Evolutionary conservation across 2,113 vertebrate genomes (phyloP).

Genomic region (Dascyllus trimaculatus): DNA sequence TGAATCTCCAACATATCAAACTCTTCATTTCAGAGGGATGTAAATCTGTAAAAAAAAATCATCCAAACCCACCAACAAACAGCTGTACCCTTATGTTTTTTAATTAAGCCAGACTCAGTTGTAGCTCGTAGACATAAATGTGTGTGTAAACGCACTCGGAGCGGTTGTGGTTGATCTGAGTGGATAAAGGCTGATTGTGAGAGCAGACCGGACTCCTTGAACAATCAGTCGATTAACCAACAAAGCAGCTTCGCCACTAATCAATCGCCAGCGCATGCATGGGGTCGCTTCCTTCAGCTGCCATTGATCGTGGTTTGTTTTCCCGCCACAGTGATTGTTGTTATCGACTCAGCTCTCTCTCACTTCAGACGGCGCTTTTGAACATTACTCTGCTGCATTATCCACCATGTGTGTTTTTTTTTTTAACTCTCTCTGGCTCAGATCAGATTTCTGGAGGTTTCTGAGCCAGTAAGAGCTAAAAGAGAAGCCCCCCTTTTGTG

Average conservation of each 20-base stretch:
- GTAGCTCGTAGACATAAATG: too few relatives aligned
- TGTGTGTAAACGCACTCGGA: constrained; percentile 47
- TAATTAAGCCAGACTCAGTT: too few relatives aligned
- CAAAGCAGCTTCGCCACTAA: constrained; percentile 71
- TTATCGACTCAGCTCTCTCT: constrained; percentile 10
- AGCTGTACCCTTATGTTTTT: too few relatives aligned
- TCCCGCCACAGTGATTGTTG: constrained; percentile 18
- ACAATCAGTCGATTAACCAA: constrained; percentile 64
- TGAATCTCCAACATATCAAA: not conserved
- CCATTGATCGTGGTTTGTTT: constrained; percentile 40
- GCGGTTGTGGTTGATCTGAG: constrained; percentile 58
- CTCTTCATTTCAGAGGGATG: not conserved
- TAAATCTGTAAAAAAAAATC: too few relatives aligned
- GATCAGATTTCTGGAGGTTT: not conserved
- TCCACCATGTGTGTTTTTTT: not conserved
- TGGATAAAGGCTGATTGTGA: constrained; percentile 46
- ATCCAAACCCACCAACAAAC: too few relatives aligned
- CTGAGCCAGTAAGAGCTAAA: not conserved
- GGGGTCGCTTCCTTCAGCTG: constrained; percentile 40
- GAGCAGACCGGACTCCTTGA: constrained; percentile 24
- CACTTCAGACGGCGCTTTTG: not conserved
- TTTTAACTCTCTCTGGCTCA: not conserved
- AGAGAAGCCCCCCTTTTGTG: not conserved
- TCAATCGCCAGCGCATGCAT: constrained; percentile 66
- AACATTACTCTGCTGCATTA: constrained; percentile 24